Conservation (phyloP, 2,113 vertebrate species). For the Melanerpes formicivorus region DNA sequence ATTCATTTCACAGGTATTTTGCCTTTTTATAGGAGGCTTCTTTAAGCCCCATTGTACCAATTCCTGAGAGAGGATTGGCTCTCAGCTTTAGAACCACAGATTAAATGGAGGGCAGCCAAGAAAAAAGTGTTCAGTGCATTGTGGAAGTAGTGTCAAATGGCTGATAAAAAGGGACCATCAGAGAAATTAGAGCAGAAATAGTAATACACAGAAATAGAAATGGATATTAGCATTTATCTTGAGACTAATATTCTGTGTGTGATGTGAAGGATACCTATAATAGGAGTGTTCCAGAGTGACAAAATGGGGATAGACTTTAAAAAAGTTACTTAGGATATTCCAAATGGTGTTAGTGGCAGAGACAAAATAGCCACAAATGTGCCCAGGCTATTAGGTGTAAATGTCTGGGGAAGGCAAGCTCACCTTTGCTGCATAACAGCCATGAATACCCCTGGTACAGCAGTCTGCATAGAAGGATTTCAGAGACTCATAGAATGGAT, state of each 20-base stretch:
- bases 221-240: background rate
- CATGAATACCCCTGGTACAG: background rate
- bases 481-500: too few species aligned
- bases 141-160: constrained; percentile 19
- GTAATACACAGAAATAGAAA: constrained; percentile 22
- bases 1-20: background rate
- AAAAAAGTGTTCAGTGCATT: background rate
- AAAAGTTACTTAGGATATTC: background rate
- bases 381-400: background rate
- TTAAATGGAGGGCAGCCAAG: constrained; percentile 35
- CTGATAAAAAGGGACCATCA: background rate
- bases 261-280: background rate
- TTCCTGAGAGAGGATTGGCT: background rate
- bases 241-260: background rate
- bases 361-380: background rate
- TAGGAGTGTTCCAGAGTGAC: background rate
- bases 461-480: background rate
- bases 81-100: background rate
- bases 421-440: background rate
- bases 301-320: background rate
- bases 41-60: background rate
- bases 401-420: background rate
- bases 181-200: constrained; percentile 17
- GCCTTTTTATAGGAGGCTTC: background rate
- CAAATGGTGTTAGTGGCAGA: background rate